A percentile compares a stretch with the other conserved stretches of the same genome.
Evolutionary conservation across 2,797 vertebrate genomes (phyloP).

Genomic region (Manis pentadactyla): DNA sequence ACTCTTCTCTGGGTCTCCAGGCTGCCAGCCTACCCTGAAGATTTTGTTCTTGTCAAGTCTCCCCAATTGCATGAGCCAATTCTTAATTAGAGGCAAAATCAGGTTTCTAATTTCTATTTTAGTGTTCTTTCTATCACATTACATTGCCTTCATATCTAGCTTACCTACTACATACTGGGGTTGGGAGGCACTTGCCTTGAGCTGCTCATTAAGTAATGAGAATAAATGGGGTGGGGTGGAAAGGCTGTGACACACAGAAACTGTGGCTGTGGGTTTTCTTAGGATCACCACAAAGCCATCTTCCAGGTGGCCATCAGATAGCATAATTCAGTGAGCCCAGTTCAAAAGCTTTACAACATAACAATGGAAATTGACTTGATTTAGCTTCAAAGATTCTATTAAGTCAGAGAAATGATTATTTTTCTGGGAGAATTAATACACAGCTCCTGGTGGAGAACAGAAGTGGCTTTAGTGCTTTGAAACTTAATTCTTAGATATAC

Average conservation of each 20-base stretch:
- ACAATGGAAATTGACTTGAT: slow-evolving; percentile 78
- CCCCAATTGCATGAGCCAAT: no score
- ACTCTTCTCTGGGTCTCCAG: no score
- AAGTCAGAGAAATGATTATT: slow-evolving; percentile 70
- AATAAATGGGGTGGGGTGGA: background rate
- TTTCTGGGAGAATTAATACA: slow-evolving; percentile 68
- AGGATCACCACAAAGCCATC: background rate
- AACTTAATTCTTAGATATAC: slow-evolving; percentile 50
- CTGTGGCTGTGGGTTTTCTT: background rate
- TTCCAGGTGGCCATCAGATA: slow-evolving; percentile 50
- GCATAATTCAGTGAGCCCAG: slow-evolving; percentile 55
- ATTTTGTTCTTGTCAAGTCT: no score
- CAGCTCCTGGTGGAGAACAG: slow-evolving; percentile 34
- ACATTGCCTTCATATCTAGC: background rate
- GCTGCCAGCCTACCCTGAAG: no score
- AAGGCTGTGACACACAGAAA: background rate
- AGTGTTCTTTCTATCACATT: background rate
- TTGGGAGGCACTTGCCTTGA: background rate
- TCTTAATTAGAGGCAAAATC: background rate
- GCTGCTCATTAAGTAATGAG: slow-evolving; percentile 33
- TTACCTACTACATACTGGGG: background rate
- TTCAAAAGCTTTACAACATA: slow-evolving; percentile 71
- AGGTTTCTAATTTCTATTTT: background rate
- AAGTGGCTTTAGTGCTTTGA: slow-evolving; percentile 59
- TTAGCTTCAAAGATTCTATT: slow-evolving; percentile 81